phyloP scores from a whole-genome alignment of 1,140 invertebrate species.

The Drosophila seguyi region DNA sequence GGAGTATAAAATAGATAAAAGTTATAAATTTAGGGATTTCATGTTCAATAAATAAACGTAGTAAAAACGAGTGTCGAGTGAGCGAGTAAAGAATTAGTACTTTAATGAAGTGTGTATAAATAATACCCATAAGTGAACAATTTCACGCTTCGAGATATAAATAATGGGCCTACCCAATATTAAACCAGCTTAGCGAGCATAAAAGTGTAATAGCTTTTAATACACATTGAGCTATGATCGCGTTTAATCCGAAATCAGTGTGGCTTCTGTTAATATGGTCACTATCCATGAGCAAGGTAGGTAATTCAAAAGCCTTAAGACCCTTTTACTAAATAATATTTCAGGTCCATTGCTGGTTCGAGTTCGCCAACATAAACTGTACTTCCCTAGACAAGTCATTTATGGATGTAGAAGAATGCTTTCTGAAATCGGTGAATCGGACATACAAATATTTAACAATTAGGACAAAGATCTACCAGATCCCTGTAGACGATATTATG shows the following conservation, averaged over 20 bases:
- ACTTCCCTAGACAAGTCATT: neutral
- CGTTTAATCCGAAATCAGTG: neutral
- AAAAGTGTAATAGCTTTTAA: neutral
- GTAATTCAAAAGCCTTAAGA: neutral
- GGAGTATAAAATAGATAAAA: neutral
- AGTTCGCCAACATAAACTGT: neutral
- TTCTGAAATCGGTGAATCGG: too few species aligned
- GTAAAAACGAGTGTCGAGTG: too few species aligned
- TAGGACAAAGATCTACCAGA: too few species aligned
- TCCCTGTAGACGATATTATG: too few species aligned
- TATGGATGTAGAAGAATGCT: too few species aligned
- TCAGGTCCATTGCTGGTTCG: neutral
- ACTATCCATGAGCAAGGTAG: neutral
- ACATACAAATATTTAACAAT: too few species aligned
- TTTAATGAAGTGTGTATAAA: neutral
- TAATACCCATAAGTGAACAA: neutral
- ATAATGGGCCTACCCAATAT: neutral
- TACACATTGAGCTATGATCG: neutral
- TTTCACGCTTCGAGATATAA: neutral
- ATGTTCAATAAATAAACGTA: neutral
- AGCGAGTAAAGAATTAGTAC: neutral
- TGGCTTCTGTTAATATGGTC: neutral
- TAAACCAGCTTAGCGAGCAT: neutral
- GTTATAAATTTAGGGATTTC: neutral
- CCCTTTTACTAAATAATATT: neutral